These are phyloP conservation scores for Romanomermis culicivorax DNA, from an alignment of 2,888 invertebrate species.

Conservation along the genomic window DNA sequence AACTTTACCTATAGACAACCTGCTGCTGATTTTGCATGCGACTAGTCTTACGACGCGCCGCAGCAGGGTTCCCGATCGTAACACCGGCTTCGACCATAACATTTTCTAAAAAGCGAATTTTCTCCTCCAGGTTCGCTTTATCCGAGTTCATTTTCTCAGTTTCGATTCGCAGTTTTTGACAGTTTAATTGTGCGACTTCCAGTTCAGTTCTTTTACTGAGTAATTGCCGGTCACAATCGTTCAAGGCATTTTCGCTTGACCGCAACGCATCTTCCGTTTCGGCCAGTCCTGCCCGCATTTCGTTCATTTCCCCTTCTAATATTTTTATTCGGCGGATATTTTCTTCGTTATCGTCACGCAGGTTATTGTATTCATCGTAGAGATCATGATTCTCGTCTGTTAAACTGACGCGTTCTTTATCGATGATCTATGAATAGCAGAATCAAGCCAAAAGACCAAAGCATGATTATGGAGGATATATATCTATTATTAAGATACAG, in stretches of 20 bases:
- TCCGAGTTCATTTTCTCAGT: neutral
- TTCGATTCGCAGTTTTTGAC: neutral
- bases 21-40: too few species aligned
- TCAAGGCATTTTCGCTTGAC: neutral
- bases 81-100: too few species aligned
- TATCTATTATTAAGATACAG: too few species aligned
- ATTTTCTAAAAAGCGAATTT: too few species aligned
- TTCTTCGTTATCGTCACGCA: neutral
- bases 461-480: too few species aligned
- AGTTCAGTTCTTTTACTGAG: neutral
- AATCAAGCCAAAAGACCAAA: too few species aligned
- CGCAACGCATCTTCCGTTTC: neutral
- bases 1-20: too few species aligned
- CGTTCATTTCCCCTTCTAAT: neutral
- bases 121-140: neutral
- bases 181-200: conserved; percentile 4
- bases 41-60: too few species aligned
- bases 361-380: neutral
- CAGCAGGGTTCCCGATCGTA: too few species aligned
- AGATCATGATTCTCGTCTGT: neutral
- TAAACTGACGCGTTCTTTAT: neutral
- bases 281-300: neutral
- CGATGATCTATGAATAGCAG: too few species aligned
- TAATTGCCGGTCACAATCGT: neutral
- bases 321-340: neutral